Evolutionary conservation across 2,888 invertebrate genomes (phyloP), one percentile per base, ranked within the genome.

Genomic region (Altica lythri): DNA sequence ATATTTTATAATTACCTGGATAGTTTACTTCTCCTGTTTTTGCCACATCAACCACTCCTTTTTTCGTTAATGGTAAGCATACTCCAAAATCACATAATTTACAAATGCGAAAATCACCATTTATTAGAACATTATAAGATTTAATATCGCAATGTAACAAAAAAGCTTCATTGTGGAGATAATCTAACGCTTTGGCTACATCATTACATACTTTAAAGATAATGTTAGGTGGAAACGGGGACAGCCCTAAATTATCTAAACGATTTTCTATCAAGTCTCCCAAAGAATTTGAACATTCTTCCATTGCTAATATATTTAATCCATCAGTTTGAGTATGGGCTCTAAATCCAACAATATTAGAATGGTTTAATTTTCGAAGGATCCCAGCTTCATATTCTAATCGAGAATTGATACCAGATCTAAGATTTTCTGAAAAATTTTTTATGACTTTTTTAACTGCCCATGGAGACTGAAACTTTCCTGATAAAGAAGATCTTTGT

Each of bases 71-170:
- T 0, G 87, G 86, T 55, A 91, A 66, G 16, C 86, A 85, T n/a
- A 90, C 90, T 2, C 92, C 92, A 72, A 92, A 92, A 75, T 92
- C 92, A 66, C 92, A 91, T 12, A 92, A 75, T 73, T 93, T 92
- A 61, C 90, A 87, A 1, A 81, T 79, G 18, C 81, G 81, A 71
- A 89, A 90, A 69, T 90, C 83, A 8, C 84, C 87, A 60, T 90
- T 89, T 1, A 92, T 80, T 1, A 93, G 79, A 32, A 93, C 78
- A 71, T 93, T 93, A 69, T 84, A 88, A 0, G 92, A 92, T 75
- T 93, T 92, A 29, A 93, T 78, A 72, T 93, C 93, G 18, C 91
- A 90, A 57, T 93, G 93, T 5, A 93, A 74, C 32, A 92, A 77
- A 45, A 82, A 80, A 45, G 83, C 85, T 57, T 81, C 82, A 1